Evolutionary conservation across 2,888 invertebrate species (phyloP), one percentile per base, ranked within the genome.

Genomic region (Patella pellucida): DNA sequence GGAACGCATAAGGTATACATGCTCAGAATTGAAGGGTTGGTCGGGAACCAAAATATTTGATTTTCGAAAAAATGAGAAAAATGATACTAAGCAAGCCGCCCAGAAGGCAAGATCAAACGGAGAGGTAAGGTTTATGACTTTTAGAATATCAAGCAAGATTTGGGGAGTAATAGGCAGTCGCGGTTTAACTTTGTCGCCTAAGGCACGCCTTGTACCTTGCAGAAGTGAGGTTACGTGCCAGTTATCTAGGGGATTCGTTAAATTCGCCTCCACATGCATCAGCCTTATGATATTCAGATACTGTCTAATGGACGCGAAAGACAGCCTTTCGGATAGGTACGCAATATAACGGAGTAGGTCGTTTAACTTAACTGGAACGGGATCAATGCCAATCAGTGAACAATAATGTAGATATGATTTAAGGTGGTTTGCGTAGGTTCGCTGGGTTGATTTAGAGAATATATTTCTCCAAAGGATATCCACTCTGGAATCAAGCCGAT

Each of bases 321-420:
- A 15, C 31, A 70, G 23, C 4, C 50, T n/a, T 4, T n/a, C 27
- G 23, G 73, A 78, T 15, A 76, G 52, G 23, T 27, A 71, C 3
- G 78, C 78, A 15, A 78, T 68, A 69, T 72, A 78, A 27, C 78
- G 23, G 16, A 69, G 73, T 23, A 77, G 31, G 41, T 75, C 69
- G 11, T 15, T 67, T 19, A 52, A 68, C 7, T 27, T 68, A 12
- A 73, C 14, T 4, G 75, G 56, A 16, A 75, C 67, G 7, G 75
- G 68, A 15, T 54, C n/a, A 31, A 77, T 72, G 7, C 19, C 9
- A 9, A 75, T 9, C n/a, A 27, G 19, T 14, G 14, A 69, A 52
- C 75, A 77, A 70, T 75, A 77, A 2, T 27, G 9, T 27, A 73
- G 62, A 51, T 76, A 76, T 31, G 67, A 41, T 19, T 62, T 16